Percentiles rank a stretch among this genome's conserved stretches.
Conservation (phyloP, 2,113 vertebrate species). For the Montifringilla adamsi region DNA sequence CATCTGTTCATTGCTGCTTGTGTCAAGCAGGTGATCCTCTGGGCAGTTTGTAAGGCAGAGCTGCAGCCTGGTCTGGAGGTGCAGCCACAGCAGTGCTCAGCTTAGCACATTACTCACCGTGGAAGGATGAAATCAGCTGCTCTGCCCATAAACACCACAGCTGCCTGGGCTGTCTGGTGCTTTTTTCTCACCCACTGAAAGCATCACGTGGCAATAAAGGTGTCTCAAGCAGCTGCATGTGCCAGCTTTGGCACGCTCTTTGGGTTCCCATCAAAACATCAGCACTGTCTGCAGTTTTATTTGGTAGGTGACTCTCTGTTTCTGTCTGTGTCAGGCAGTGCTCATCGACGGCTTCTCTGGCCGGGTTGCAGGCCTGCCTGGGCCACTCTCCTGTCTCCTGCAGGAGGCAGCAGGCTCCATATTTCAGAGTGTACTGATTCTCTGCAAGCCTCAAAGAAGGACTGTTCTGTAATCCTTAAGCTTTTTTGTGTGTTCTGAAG, state of each 20-base stretch:
- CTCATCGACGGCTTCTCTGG: neutral
- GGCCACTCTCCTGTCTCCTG: neutral
- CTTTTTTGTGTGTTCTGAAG: neutral
- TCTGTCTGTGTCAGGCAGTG: neutral
- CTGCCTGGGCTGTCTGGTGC: neutral
- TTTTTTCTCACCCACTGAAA: neutral
- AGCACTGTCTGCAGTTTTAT: neutral
- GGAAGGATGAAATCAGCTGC: neutral
- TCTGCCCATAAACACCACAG: constrained; percentile 71
- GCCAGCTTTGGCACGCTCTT: neutral
- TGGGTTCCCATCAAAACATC: constrained; percentile 61
- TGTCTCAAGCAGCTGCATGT: neutral
- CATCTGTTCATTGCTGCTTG: neutral
- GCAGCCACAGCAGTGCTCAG: neutral
- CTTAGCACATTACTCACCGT: constrained; percentile 27
- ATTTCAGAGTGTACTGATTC: neutral
- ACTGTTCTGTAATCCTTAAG: neutral
- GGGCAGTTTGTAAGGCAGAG: neutral
- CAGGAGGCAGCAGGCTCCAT: neutral
- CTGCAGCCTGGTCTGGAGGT: rapidly evolving
- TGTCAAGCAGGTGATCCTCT: neutral
- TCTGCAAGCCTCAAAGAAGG: neutral
- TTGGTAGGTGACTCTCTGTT: neutral
- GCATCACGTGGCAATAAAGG: neutral
- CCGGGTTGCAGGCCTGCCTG: neutral